phyloP scores from a whole-genome alignment of 2,113 vertebrate genomes.

The Malurus elegans region DNA sequence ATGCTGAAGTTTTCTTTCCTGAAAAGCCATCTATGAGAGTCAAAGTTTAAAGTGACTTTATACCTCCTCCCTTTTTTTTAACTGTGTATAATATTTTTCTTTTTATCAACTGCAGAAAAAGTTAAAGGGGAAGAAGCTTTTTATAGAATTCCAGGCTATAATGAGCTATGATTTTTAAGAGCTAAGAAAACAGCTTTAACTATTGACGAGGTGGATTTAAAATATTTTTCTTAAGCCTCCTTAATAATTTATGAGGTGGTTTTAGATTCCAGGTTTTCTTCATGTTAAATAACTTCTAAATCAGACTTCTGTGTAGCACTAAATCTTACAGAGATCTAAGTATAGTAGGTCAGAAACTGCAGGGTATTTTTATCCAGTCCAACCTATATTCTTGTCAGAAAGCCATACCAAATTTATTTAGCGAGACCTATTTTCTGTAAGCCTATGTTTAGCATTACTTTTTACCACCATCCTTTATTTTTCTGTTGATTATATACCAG shows the following conservation, averaged over 20 bases:
- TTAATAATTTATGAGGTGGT: constrained; percentile 54
- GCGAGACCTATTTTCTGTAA: constrained; percentile 45
- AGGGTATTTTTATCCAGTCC: constrained; percentile 62
- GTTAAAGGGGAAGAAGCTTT: constrained; percentile 14
- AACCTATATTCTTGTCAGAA: constrained; percentile 66
- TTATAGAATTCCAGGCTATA: constrained; percentile 1
- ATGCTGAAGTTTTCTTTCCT: neutral
- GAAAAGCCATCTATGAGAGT: neutral
- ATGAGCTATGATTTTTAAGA: constrained; percentile 47
- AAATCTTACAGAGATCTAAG: constrained; percentile 42
- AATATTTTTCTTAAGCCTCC: constrained; percentile 43
- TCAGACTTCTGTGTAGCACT: constrained; percentile 20
- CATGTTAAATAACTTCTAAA: constrained; percentile 54
- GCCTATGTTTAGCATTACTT: constrained; percentile 37
- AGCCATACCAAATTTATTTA: constrained; percentile 43
- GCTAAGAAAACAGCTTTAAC: constrained; percentile 34
- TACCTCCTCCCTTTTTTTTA: neutral
- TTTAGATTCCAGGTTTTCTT: constrained; percentile 57
- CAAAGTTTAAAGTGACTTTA: constrained; percentile 3
- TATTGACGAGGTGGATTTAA: constrained; percentile 41
- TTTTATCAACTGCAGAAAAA: neutral
- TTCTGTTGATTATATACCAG: neutral
- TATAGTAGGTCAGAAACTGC: constrained; percentile 63
- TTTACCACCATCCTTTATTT: neutral
- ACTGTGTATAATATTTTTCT: neutral